Conservation (phyloP, 2,797 vertebrate species). For the Siniperca obscura region DNA sequence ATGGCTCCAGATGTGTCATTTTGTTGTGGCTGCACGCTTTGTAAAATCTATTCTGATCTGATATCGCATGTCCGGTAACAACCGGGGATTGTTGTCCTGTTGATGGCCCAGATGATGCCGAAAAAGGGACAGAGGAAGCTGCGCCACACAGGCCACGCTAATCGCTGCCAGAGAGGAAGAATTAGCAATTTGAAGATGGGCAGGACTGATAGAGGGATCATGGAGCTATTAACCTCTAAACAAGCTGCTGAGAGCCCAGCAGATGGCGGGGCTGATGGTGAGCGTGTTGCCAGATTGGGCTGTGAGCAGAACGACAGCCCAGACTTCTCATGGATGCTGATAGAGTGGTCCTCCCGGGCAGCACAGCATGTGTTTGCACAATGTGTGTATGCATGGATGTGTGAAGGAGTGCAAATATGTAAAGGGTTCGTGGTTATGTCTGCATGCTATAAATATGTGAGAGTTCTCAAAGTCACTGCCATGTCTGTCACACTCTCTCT, state of each 20-base stretch:
- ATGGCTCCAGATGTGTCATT: conserved; percentile 75
- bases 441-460: conserved; percentile 27
- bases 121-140: conserved; percentile 64
- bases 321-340: conserved; percentile 64
- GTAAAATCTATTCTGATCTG: conserved; percentile 69
- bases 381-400: conserved; percentile 43
- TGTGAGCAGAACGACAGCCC: conserved; percentile 61
- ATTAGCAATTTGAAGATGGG: conserved; percentile 82
- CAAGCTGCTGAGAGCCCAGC: conserved; percentile 82
- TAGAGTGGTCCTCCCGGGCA: conserved; percentile 49
- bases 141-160: conserved; percentile 57
- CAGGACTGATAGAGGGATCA: conserved; percentile 81
- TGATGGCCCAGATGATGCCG: conserved; percentile 62
- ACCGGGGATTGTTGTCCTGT: conserved; percentile 76
- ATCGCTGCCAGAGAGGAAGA: conserved; percentile 79
- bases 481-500: conserved; percentile 1
- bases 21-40: conserved; percentile 68
- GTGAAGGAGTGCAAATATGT: conserved; percentile 41
- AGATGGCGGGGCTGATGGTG: conserved; percentile 80
- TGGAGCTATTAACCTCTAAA: conserved; percentile 85
- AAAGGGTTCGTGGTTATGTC: neutral
- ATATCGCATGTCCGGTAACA: conserved; percentile 77
- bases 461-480: neutral
- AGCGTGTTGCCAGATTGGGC: conserved; percentile 76
- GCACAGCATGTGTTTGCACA: conserved; percentile 55